Base-by-base conservation (phyloP, 2,888 invertebrate genomes). In the Anthrax anthrax region DNA sequence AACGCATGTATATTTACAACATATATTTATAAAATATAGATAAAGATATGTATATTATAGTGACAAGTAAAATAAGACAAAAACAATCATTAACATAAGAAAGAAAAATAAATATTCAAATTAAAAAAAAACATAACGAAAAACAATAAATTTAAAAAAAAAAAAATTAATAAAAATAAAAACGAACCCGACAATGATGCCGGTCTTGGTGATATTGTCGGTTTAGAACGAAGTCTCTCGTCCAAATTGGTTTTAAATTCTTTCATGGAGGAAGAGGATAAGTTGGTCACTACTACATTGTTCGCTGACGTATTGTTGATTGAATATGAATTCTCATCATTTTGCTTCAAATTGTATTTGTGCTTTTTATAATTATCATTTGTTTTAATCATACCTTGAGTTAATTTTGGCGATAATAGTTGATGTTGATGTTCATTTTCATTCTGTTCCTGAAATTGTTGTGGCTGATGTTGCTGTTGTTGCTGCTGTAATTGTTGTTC, bases 101-200 rank as follows among this genome's bases (percentile, higher is more conserved):
- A 40, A 39, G 18, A 23, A 29, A 29, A 37, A 9, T 18, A 44
- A 44, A 27, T 37, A 44, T 45, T 23, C 37, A 50, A 51, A 48
- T 47, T 42, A 16, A 43, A 42, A 48, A 32, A 18, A 47, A 71
- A 70, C 46, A 65, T 65, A 58, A 43, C 53, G 49, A 56, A 53
- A 53, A 51, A 42, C 51, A 46, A 53, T 63, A 59, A 61, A 43
- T 16, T 40, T 29, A 51, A 52, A 32, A 46, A 51, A 49, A 47
- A 53, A 47, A 50, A 52, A 57, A 51, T 43, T 51, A 53, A 58
- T 56, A 53, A 57, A 53, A 56, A 51, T 49, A 56, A 54, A 58
- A 60, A 65, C 63, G 60, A 65, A 67, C 65, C 60, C 58, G 61
- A 60, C 64, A 67, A 63, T 52, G 69, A 69, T 57, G 68, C 68